Base-by-base conservation (phyloP, 2,888 invertebrate genomes). In the Chloroclysta siterata region DNA sequence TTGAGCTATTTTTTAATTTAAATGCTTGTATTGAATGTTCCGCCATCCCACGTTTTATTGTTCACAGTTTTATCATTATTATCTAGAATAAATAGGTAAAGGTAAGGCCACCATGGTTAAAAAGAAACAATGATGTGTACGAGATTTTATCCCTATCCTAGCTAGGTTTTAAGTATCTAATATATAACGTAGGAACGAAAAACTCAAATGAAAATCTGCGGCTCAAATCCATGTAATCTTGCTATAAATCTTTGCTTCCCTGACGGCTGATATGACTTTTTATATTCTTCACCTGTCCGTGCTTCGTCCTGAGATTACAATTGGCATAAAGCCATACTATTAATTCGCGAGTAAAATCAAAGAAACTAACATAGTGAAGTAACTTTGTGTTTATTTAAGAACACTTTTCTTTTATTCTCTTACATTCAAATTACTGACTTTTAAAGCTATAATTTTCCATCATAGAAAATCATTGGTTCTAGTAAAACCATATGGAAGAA, bases 1-100 rank as follows among this genome's bases (percentile, higher is more conserved):
- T 90, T 90, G 90, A 81, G 85, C 88, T 82, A 87, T 88, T 89
- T 89, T 89, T 88, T 88, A 87, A 88, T 88, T 85, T 86, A 86
- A 87, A 87, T 88, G 84, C 84, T 84, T 85, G 78, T 77, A 79
- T 55, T 51, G 44, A 46, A 62, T 46, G 55, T 47, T 58, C 57
- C 54, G 48, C 57, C 53, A 60, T 53, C 33, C 41, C 14, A 41
- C 33, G 36, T 60, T 51, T 60, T 48, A 56, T 63, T 52, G 52
- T 52, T 53, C 41, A 62, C 48, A 59, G 44, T 44, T 56, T 50
- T 22, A 48, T 56, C 4, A 44, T 47, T 22, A 48, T 36, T 53
- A 44, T 51, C 13, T 22, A 41, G 50, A 44, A 41, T 29, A 41
- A 3, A 10, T 63, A 14, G 53, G n/a, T 14, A 42, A 42, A 42